Base-by-base conservation (phyloP, 2,797 vertebrate genomes). In the Hipposideros larvatus region DNA sequence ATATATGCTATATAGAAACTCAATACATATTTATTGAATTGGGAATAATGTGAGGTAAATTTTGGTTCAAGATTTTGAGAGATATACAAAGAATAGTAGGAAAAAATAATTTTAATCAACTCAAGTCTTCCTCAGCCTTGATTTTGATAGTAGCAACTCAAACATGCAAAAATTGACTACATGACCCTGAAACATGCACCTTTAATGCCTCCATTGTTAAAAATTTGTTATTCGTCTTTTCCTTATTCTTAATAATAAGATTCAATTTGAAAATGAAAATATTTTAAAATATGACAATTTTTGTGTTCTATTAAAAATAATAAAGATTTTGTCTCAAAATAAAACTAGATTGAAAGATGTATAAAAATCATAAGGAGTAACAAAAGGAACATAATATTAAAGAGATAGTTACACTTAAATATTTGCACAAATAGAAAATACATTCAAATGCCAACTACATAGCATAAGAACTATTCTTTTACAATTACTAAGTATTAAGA, bases 231-330 rank as follows among this genome's bases (percentile, higher is more conserved):
- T 1, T 71, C 43, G 28, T 92, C 34, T 83, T 46, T 41, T 93
- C 31, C 31, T 18, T 41, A 34, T 55, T 46, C 21, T 79, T 84
- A 65, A 53, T 26, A 57, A 31, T 48, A 79, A 71, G 7, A 80
- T 46, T 90, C 24, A 37, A 28, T 59, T 80, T 75, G 28, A 75
- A 91, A 93, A 87, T 65, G 28, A 63, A 4, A 79, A 85, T 34
- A 18, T 73, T 82, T 88, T 51, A 66, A 92, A 78, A 68, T 73
- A n/a, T 26, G 51, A 7, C 11, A 31, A 34, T 22, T 65, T 61
- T 83, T 53, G 3, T 90, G 11, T 65, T 48, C 5, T 74, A 34
- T 70, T 86, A 86, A 84, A 96, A 84, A 73, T 61, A 65, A 48
- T 46, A 48, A 48, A n/a, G 10, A 53, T 63, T 22, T 57, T 70